Percentiles rank a stretch among this genome's conserved stretches.
phyloP scores from a whole-genome alignment of 2,797 vertebrate species.

The Typhlichthys subterraneus region DNA sequence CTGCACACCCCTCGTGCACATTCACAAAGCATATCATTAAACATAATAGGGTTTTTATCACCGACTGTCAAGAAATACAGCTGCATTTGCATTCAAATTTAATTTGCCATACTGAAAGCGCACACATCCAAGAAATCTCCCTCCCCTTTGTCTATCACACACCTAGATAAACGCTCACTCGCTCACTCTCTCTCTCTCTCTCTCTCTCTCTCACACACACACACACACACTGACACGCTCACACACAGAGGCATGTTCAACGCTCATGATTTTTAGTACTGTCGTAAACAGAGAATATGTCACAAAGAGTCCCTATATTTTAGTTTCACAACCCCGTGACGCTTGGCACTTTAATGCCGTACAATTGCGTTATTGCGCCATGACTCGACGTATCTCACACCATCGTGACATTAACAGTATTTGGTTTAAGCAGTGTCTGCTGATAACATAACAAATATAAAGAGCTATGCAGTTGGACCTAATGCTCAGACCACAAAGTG shows the following conservation, averaged over 20 bases:
- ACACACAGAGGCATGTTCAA: slow-evolving; percentile 2
- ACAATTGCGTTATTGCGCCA: slow-evolving; percentile 29
- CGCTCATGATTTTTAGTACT: slow-evolving; percentile 62
- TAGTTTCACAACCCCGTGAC: slow-evolving; percentile 30
- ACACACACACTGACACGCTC: slow-evolving; percentile 2
- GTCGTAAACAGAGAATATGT: slow-evolving; percentile 53
- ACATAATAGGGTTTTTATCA: slow-evolving; percentile 86
- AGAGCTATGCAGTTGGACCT: not conserved
- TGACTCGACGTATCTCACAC: slow-evolving; percentile 19
- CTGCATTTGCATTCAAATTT: slow-evolving; percentile 86
- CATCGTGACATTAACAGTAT: slow-evolving; percentile 15
- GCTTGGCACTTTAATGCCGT: slow-evolving; percentile 31
- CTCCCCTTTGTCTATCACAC: slow-evolving; percentile 46
- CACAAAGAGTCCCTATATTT: slow-evolving; percentile 50
- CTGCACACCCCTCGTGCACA: slow-evolving; percentile 78
- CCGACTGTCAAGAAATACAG: slow-evolving; percentile 80
- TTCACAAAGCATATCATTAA: slow-evolving; percentile 86
- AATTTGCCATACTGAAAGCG: slow-evolving; percentile 80
- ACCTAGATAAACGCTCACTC: slow-evolving; percentile 1
- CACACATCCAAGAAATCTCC: slow-evolving; percentile 79
- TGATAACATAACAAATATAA: slow-evolving; percentile 6
- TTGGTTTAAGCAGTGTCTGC: slow-evolving; percentile 14
- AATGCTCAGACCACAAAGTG: not conserved
- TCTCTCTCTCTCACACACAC: not conserved
- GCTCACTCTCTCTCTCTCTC: not conserved